Evolutionary conservation across 2,797 vertebrate species (phyloP).

Genomic region (Crocidura indochinensis): DNA sequence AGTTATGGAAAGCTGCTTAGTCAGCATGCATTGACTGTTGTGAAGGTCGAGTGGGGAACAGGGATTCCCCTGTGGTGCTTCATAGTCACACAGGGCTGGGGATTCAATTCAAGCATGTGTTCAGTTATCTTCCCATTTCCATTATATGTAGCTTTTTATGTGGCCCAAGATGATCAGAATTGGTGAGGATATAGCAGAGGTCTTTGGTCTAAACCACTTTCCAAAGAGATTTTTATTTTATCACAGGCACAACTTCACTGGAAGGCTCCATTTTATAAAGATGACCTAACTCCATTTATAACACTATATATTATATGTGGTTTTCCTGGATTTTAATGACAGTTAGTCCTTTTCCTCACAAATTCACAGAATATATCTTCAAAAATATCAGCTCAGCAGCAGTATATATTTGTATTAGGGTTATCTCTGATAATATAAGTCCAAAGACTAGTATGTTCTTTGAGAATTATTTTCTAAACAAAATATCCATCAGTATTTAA

Average conservation of each 20-base stretch:
- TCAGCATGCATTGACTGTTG: no score
- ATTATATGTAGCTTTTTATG: no score
- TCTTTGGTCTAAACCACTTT: not conserved
- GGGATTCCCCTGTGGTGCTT: no score
- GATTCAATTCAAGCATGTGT: no score
- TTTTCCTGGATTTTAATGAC: not conserved
- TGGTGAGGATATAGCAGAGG: no score
- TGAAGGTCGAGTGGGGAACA: no score
- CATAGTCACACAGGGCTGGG: no score
- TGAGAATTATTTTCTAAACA: slow-evolving; percentile 5
- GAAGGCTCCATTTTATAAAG: no score
- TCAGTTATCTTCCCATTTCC: no score
- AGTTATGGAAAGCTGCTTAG: no score
- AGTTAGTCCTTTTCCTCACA: not conserved
- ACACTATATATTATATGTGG: not conserved
- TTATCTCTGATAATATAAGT: not conserved
- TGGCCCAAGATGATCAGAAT: no score
- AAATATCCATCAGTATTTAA: not conserved
- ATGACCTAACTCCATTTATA: not conserved
- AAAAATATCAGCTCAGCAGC: not conserved
- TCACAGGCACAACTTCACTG: not conserved
- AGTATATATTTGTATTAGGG: not conserved
- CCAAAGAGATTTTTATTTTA: not conserved
- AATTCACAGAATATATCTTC: not conserved
- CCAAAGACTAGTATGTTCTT: not conserved